Conservation (phyloP, 2,113 vertebrate genomes). For the Mustela lutreola region DNA sequence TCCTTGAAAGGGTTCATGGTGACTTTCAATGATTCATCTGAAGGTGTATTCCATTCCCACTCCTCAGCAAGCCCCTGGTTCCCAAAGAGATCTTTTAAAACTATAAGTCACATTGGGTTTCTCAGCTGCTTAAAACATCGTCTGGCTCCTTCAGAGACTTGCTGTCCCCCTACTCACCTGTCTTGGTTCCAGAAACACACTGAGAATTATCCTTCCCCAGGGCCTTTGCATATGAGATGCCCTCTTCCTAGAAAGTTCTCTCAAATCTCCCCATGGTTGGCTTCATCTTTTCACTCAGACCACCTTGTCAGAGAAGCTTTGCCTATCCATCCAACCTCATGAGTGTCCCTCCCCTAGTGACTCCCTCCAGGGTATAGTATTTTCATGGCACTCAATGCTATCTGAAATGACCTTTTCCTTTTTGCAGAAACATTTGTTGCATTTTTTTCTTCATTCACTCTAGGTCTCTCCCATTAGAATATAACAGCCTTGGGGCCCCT, state of each 20-base stretch:
- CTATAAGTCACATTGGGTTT: background rate
- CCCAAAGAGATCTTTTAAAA: background rate
- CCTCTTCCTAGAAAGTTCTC: background rate
- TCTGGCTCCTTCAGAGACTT: background rate
- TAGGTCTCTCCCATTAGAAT: background rate
- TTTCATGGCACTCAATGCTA: background rate
- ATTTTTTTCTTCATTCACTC: background rate
- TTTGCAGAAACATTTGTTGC: background rate
- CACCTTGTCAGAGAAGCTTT: background rate
- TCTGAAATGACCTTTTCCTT: background rate
- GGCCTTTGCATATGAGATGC: background rate
- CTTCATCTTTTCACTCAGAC: background rate
- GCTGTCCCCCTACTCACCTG: background rate
- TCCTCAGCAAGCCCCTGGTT: background rate
- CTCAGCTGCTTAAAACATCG: background rate
- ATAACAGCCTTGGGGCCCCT: background rate
- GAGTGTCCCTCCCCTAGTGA: background rate
- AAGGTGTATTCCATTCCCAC: background rate
- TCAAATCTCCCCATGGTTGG: background rate
- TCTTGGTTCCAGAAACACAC: background rate
- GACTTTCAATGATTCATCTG: background rate
- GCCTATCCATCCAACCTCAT: background rate
- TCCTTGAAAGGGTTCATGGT: background rate
- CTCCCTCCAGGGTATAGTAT: background rate
- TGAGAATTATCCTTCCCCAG: background rate